Percentiles rank a stretch among this genome's conserved stretches.
Conservation (phyloP, 2,797 vertebrate species). For the Catamblyrhynchus diadema region DNA sequence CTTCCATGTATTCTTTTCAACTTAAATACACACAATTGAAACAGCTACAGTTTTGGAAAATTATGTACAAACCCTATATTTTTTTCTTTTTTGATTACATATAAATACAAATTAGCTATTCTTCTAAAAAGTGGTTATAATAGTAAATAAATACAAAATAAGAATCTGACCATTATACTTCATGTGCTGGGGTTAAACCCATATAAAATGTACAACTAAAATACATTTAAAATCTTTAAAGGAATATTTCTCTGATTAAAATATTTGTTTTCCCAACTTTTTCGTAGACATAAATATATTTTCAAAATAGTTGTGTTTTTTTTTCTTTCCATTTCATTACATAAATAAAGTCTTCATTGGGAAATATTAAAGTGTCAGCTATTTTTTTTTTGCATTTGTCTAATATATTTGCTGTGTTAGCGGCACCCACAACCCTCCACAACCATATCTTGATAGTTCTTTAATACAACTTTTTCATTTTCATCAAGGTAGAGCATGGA, state of each 20-base stretch:
- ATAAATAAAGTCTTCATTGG: constrained; percentile 99
- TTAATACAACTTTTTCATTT: constrained; percentile 96
- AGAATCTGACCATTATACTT: constrained; percentile 99
- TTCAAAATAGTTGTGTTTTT: constrained; percentile 92
- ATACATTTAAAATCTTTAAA: constrained; percentile 97
- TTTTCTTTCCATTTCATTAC: constrained; percentile 86
- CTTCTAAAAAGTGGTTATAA: constrained; percentile 99
- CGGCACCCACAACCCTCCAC: constrained; percentile 98
- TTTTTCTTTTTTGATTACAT: constrained; percentile 88
- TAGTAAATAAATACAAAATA: constrained; percentile 99
- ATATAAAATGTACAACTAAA: constrained; percentile 99
- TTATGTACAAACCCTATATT: constrained; percentile 87
- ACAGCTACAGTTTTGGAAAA: constrained; percentile 80
- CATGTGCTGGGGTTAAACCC: constrained; percentile 99
- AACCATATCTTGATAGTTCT: constrained; percentile 99
- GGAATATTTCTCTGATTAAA: constrained; percentile 99
- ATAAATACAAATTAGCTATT: constrained; percentile 99
- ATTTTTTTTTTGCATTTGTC: constrained; percentile 48
- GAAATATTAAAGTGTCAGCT: constrained; percentile 92
- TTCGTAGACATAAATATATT: constrained; percentile 99
- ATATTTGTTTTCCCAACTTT: constrained; percentile 98
- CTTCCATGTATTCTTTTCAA: constrained; percentile 79
- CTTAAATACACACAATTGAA: constrained; percentile 81
- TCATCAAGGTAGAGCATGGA: constrained; percentile 98
- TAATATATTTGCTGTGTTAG: constrained; percentile 78